A percentile compares a stretch with the other conserved stretches of the same genome.
phyloP scores from a whole-genome alignment of 2,888 invertebrate genomes.

The Aplocera efformata region DNA sequence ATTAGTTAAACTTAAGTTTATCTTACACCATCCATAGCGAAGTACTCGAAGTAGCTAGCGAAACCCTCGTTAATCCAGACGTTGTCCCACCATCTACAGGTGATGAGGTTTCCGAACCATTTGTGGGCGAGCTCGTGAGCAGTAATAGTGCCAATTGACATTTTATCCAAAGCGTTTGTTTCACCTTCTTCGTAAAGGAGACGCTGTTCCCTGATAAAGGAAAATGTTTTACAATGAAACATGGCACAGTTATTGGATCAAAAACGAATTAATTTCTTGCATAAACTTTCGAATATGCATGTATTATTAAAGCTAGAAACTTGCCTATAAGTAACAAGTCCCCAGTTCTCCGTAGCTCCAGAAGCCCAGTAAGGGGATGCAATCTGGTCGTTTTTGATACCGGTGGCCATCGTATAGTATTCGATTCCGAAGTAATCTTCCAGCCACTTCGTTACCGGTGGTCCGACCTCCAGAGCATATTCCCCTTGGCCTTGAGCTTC shows the following conservation, averaged over 20 bases:
- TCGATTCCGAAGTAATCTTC: constrained; percentile 58
- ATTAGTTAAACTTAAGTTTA: too few relatives aligned
- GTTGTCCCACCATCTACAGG: constrained; percentile 86
- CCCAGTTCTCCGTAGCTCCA: constrained; percentile 75
- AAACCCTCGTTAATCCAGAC: constrained; percentile 89
- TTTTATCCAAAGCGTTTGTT: constrained; percentile 60
- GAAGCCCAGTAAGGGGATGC: constrained; percentile 73
- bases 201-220: constrained; percentile 56
- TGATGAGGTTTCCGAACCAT: constrained; percentile 90
- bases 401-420: constrained; percentile 58
- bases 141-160: constrained; percentile 73
- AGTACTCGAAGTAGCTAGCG: constrained; percentile 85
- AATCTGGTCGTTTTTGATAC: constrained; percentile 70
- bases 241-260: neutral
- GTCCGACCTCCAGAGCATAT: constrained; percentile 67
- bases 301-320: too few relatives aligned
- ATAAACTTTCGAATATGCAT: too few relatives aligned
- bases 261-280: too few relatives aligned
- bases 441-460: constrained; percentile 62
- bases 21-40: constrained; percentile 72
- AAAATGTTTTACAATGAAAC: neutral
- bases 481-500: constrained; percentile 59
- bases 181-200: constrained; percentile 64
- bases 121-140: constrained; percentile 84
- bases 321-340: constrained; percentile 72